Percentiles rank a stretch among this genome's conserved stretches.
phyloP scores from a whole-genome alignment of 2,888 invertebrate genomes.

The Schizaphis graminum region DNA sequence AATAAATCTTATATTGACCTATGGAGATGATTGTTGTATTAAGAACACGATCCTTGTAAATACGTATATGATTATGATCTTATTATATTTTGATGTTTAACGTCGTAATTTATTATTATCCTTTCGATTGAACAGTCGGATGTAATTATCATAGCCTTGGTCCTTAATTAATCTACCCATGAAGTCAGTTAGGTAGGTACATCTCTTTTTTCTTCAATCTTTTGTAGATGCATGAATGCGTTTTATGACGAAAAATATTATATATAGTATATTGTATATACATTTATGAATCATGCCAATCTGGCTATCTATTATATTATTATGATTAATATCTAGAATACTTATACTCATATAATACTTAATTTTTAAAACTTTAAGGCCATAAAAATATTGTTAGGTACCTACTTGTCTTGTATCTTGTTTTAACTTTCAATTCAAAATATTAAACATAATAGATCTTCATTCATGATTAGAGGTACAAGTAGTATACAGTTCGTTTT shows the following conservation, averaged over 20 bases:
- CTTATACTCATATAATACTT: neutral
- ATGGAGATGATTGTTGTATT: neutral
- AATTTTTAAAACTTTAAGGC: neutral
- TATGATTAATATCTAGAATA: no score
- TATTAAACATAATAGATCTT: neutral
- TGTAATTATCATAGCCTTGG: constrained; percentile 36
- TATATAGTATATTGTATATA: neutral
- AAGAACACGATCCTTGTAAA: constrained; percentile 25
- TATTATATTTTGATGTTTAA: constrained; percentile 16
- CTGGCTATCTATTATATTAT: neutral
- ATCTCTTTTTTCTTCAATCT: neutral
- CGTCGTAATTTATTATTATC: constrained; percentile 9
- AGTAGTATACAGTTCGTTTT: neutral
- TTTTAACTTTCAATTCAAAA: neutral
- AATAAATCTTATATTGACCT: neutral
- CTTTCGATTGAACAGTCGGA: neutral
- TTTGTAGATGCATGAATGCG: neutral
- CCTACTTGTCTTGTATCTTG: no score
- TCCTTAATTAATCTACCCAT: constrained; percentile 43
- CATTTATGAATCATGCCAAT: neutral
- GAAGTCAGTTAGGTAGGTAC: neutral
- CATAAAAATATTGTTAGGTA: neutral
- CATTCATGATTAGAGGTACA: neutral
- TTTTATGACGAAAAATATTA: neutral
- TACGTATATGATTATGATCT: constrained; percentile 21